Evolutionary conservation across 2,888 invertebrate genomes (phyloP).

Genomic region (Stenolophus ochropezus): DNA sequence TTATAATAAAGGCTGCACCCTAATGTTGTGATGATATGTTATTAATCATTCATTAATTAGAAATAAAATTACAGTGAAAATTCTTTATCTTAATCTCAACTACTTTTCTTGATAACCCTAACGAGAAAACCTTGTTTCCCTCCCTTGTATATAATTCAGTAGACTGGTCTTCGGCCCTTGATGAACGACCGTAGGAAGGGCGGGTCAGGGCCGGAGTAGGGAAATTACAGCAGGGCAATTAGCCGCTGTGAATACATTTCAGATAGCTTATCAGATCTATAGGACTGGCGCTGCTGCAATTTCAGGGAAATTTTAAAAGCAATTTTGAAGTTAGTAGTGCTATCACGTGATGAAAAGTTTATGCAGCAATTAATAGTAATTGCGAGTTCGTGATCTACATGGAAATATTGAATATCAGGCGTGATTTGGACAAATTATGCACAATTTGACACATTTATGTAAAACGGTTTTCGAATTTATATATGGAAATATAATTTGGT

Average conservation of each 20-base stretch:
- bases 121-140: constrained; percentile 13
- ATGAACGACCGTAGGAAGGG: constrained; percentile 14
- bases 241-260: constrained; percentile 28
- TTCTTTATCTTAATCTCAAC: background rate
- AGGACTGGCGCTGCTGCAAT: constrained; percentile 2
- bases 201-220: constrained; percentile 13
- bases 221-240: constrained; percentile 26
- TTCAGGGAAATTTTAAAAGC: constrained; percentile 27
- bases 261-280: constrained; percentile 33
- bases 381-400: constrained; percentile 17
- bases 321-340: constrained; percentile 12
- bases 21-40: background rate
- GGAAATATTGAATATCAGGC: constrained; percentile 12
- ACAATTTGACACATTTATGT: constrained; percentile 6
- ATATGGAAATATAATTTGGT: background rate
- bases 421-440: background rate
- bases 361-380: constrained; percentile 28
- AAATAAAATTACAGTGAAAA: background rate
- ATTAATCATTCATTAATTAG: background rate
- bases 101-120: constrained; percentile 7
- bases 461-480: background rate
- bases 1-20: too few species aligned
- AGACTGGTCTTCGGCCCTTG: background rate
- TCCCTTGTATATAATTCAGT: constrained; percentile 13
- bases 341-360: constrained; percentile 35